Base-by-base conservation (phyloP, 2,113 vertebrate genomes). In the Delphinus delphis region DNA sequence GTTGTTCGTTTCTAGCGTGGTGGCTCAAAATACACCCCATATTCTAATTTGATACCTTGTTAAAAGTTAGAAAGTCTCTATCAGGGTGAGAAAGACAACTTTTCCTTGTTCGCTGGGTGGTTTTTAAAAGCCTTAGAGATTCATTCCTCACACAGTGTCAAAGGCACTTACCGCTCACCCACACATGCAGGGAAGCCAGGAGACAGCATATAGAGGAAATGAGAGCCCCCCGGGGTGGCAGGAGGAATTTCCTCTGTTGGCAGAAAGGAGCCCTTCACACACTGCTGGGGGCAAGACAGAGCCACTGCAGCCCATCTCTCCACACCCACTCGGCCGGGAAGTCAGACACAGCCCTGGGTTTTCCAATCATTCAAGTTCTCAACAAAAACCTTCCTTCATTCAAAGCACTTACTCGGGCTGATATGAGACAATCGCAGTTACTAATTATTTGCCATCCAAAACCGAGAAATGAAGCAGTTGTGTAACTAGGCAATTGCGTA, bases 11-110 rank as follows among this genome's bases (percentile, higher is more conserved):
- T 38, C n/a, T 86, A n/a, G 50, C 50, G 6, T 15, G 20, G n/a
- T 82, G 47, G 5, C 86, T 96, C 88, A 91, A 92, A 91, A 58
- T 91, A 76, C 5, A 79, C 53, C 23, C 58, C 4, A 36, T 89
- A 88, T 96, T 89, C 89, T 88, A 76, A 5, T 79, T 80, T 96
- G 92, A 95, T 92, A 89, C 74, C 68, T 96, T 92, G 83, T 97
- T 97, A 77, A 97, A 97, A 96, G 96, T 97, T 97, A 76, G 87
- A 38, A 95, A 93, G 92, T 84, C 85, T 97, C 63, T 82, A 73
- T 73, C 28, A 65, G 87, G 55, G n/a, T 92, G 62, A 96, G 79
- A 96, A 93, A 95, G 83, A 55, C 65, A 95, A 96, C 68, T 97
- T 97, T 95, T 71, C 67, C 84, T 97, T 93, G 94, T 95, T 96